Percentiles rank a stretch among this genome's conserved stretches.
Conservation (phyloP, 2,888 invertebrate species). For the Drosophila anceps region DNA sequence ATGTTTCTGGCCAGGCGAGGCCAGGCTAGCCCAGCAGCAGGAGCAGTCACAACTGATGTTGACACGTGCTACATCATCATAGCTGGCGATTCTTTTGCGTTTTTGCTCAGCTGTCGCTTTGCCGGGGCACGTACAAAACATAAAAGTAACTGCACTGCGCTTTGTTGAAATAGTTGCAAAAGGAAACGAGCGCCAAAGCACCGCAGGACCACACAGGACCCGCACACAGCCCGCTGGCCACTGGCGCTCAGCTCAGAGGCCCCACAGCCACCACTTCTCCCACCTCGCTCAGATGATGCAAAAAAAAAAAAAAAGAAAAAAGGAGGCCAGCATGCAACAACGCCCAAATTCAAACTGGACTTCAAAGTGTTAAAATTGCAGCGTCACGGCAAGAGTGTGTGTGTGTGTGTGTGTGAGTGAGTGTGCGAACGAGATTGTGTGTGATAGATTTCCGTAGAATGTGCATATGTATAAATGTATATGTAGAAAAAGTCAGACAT, state of each 20-base stretch:
- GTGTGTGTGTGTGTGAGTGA: conserved; percentile 2
- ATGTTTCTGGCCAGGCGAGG: conserved; percentile 2
- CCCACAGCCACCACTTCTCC: background rate
- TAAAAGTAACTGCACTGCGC: conserved; percentile 80
- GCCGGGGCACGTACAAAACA: conserved; percentile 75
- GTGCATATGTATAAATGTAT: conserved; percentile 27
- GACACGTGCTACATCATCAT: conserved; percentile 81
- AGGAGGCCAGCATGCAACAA: conserved; percentile 50
- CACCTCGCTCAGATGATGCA: background rate
- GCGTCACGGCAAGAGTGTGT: conserved; percentile 55
- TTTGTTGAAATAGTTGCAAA: conserved; percentile 80
- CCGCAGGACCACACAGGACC: conserved; percentile 46
- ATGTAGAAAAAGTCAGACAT: conserved; percentile 37
- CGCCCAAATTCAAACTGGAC: conserved; percentile 73
- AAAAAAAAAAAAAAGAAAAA: conserved; percentile 4
- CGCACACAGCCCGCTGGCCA: conserved; percentile 26
- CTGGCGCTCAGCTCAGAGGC: conserved; percentile 6
- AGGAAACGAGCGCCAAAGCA: conserved; percentile 68
- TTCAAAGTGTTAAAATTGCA: conserved; percentile 79
- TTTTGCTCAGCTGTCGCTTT: conserved; percentile 61
- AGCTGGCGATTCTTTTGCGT: conserved; percentile 65
- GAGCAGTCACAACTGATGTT: conserved; percentile 66
- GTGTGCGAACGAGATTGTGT: conserved; percentile 38
- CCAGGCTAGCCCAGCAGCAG: background rate
- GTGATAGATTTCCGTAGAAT: conserved; percentile 50